Evolutionary conservation across 1,140 invertebrate genomes (phyloP).

Genomic region (Ectropis grisescens): DNA sequence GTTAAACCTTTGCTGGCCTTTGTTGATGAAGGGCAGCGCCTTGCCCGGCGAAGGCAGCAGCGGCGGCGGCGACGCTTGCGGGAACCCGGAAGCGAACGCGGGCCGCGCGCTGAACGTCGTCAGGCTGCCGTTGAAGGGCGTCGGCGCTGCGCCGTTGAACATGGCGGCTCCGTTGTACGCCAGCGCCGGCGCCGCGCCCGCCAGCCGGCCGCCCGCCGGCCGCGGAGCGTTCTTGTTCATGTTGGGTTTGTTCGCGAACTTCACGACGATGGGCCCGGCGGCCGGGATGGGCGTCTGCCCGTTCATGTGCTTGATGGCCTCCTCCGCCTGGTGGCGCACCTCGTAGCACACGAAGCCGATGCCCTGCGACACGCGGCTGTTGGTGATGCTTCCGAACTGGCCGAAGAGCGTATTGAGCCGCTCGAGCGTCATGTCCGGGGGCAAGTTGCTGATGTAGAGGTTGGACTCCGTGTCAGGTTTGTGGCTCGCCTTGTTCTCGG

Average conservation of each 20-base stretch:
- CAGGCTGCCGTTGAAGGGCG: slow-evolving; percentile 47
- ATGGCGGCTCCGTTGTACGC: slow-evolving; percentile 48
- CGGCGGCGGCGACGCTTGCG: slow-evolving; percentile 54
- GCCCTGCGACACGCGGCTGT: slow-evolving; percentile 62
- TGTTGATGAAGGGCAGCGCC: slow-evolving; percentile 64
- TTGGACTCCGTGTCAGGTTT: slow-evolving; percentile 64
- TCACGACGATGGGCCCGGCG: slow-evolving; percentile 55
- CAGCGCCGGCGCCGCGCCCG: slow-evolving; percentile 28
- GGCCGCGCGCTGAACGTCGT: slow-evolving; percentile 46
- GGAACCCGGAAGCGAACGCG: slow-evolving; percentile 46
- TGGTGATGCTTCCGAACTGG: slow-evolving; percentile 58
- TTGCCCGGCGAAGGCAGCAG: slow-evolving; percentile 63
- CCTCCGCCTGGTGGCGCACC: slow-evolving; percentile 54
- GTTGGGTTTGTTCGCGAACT: slow-evolving; percentile 66
- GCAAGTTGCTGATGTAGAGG: slow-evolving; percentile 65
- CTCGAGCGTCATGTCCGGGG: slow-evolving; percentile 63
- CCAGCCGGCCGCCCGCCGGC: slow-evolving; percentile 27
- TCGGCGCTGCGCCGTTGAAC: slow-evolving; percentile 39
- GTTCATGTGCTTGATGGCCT: slow-evolving; percentile 62
- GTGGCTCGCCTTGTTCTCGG: slow-evolving; percentile 61
- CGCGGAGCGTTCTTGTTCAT: slow-evolving; percentile 43
- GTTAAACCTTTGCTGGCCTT: slow-evolving; percentile 64
- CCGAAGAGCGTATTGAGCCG: slow-evolving; percentile 53
- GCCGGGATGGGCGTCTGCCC: slow-evolving; percentile 50
- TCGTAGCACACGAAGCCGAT: slow-evolving; percentile 68